Evolutionary conservation across 2,888 invertebrate species (phyloP).

Genomic region (Drosophila gaucha): DNA sequence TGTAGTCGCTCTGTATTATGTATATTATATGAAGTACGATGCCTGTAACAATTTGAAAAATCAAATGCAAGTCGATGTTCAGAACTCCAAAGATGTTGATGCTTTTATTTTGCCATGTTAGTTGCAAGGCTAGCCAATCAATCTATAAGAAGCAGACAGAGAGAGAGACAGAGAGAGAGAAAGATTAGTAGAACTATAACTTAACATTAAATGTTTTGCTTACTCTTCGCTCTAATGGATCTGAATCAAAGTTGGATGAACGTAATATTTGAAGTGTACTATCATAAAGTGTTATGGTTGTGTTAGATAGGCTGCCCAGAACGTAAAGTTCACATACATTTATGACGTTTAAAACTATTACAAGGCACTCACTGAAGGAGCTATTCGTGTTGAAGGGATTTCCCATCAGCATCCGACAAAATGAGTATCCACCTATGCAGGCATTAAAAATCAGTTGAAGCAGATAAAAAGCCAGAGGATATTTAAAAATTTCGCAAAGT

Average conservation of each 20-base stretch:
- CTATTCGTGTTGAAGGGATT: not conserved
- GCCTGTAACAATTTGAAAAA: constrained; percentile 10
- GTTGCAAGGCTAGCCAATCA: constrained; percentile 39
- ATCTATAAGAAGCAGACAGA: constrained; percentile 13
- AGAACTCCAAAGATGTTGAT: constrained; percentile 15
- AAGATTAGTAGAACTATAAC: not conserved
- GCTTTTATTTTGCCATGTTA: constrained; percentile 26
- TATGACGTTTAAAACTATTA: not conserved
- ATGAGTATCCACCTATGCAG: constrained; percentile 4
- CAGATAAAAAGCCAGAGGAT: not conserved
- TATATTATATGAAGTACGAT: constrained; percentile 41
- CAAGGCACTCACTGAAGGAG: not conserved
- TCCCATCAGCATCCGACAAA: not conserved
- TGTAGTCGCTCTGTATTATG: constrained; percentile 40
- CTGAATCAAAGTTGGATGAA: not conserved
- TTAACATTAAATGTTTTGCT: not conserved
- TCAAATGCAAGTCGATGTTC: constrained; percentile 18
- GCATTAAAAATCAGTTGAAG: not conserved
- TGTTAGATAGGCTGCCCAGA: constrained; percentile 1
- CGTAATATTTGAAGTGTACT: constrained; percentile 8
- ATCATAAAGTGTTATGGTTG: not conserved
- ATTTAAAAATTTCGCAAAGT: constrained; percentile 15
- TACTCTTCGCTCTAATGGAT: constrained; percentile 30
- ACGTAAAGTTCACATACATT: not conserved
- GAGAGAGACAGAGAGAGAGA: not conserved